Evolutionary conservation across 2,888 invertebrate species (phyloP).

Genomic region (Ichneumoninae sp.): DNA sequence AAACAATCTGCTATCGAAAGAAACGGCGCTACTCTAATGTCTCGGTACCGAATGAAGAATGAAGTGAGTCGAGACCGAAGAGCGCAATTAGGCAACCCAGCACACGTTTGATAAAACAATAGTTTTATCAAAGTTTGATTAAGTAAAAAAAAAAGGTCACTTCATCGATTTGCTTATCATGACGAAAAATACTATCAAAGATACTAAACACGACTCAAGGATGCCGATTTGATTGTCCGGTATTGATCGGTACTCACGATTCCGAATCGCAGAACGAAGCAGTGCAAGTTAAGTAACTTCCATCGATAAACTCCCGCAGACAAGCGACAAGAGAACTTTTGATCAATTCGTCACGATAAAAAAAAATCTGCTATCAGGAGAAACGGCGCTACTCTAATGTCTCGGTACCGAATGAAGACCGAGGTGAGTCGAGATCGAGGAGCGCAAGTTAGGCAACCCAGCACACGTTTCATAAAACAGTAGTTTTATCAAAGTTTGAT

Average conservation of each 20-base stretch:
- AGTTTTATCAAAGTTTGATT: conserved; percentile 19
- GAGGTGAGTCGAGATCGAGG: conserved; percentile 57
- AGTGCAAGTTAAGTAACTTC: too few relatives aligned
- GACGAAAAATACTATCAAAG: too few relatives aligned
- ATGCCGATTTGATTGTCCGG: too few relatives aligned
- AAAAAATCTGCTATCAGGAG: conserved; percentile 26
- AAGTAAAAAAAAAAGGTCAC: too few relatives aligned
- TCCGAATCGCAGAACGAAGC: too few relatives aligned
- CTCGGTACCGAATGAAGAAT: conserved; percentile 62
- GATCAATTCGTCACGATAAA: conserved; percentile 31
- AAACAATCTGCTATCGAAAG: conserved; percentile 25
- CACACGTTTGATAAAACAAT: not conserved
- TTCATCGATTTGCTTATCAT: too few relatives aligned
- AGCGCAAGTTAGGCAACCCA: conserved; percentile 46
- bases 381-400: conserved; percentile 53
- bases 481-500: conserved; percentile 22
- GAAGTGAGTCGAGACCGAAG: conserved; percentile 56
- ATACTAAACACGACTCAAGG: too few relatives aligned
- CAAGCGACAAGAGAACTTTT: not conserved
- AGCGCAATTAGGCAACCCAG: conserved; percentile 45
- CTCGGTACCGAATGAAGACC: conserved; percentile 62
- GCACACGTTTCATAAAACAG: conserved; percentile 24
- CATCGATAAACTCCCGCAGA: too few relatives aligned
- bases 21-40: conserved; percentile 54
- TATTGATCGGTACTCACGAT: too few relatives aligned